phyloP scores from a whole-genome alignment of 2,888 invertebrate species.

The Luperina testacea region DNA sequence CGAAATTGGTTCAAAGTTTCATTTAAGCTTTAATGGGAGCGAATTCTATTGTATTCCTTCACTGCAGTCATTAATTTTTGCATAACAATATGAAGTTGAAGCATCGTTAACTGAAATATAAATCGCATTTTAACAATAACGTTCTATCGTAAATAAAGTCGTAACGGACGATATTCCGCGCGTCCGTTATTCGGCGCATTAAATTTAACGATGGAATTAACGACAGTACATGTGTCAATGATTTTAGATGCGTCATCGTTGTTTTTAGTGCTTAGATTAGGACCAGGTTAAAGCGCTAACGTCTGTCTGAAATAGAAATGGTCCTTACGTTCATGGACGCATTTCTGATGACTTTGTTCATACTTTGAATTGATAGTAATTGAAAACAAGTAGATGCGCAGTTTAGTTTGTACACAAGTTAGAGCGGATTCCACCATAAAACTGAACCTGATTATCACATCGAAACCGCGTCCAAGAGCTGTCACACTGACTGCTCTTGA shows the following conservation, averaged over 20 bases:
- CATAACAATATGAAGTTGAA: constrained; percentile 55
- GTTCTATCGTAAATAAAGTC: constrained; percentile 56
- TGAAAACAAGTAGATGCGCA: not conserved
- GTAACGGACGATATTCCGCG: constrained; percentile 28
- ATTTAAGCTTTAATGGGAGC: constrained; percentile 22
- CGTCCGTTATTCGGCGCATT: constrained; percentile 50
- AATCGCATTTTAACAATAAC: constrained; percentile 55
- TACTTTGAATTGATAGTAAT: not conserved
- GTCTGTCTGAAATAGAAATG: not conserved
- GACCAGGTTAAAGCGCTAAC: constrained; percentile 1
- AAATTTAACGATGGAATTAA: constrained; percentile 67
- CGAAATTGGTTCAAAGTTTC: constrained; percentile 10
- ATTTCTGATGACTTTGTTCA: not conserved
- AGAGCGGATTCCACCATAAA: not conserved
- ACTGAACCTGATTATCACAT: not conserved
- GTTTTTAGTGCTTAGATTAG: constrained; percentile 44
- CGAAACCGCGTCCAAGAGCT: not conserved
- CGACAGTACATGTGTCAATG: constrained; percentile 63
- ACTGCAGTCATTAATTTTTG: constrained; percentile 51
- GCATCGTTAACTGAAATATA: constrained; percentile 51
- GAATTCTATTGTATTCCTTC: constrained; percentile 18
- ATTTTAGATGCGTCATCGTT: constrained; percentile 59
- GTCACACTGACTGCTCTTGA: not conserved
- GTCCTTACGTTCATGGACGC: not conserved
- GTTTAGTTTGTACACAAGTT: not conserved